Base-by-base conservation (phyloP, 2,888 invertebrate genomes). In the Latrodectus hesperus region DNA sequence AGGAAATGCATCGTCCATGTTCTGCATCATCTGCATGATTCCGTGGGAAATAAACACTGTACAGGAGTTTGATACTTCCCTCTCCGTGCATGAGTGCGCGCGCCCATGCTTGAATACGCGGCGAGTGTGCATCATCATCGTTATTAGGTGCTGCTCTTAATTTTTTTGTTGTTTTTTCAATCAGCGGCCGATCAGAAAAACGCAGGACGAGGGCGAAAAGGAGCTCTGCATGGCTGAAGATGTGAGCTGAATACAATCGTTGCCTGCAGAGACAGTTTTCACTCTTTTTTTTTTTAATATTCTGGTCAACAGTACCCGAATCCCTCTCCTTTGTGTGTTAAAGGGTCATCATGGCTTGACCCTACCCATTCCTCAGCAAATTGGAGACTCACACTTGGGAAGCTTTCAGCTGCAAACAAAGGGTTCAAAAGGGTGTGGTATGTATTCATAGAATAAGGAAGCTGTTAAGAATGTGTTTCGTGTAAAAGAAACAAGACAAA, bases 1-100 rank as follows among this genome's bases (percentile, higher is more conserved):
- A 60, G 12, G 11, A 60, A 60, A n/a, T 16, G 12, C 60, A 16
- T 16, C n/a, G 14, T 60, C 60, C 11, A 14, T 73, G 55, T 49
- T 60, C 74, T 68, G 76, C 51, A 65, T 73, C 64, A 76, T 65
- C 60, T 76, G 65, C 26, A n/a, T 64, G 49, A 49, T 60, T 26
- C 60, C 60, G n/a, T 60, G 60, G 60, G 60, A 60, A 60, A 12
- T 12, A 12, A 60, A 16, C 60, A n/a, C 60, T 16, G 6, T 3
- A 60, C 11, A 9, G n/a, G 12, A n/a, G 14, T 60, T 12, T n/a
- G 60, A 12, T 60, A 60, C 14, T 16, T 12, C n/a, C 14, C 60
- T 12, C 60, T 64, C 64, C 17, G 65, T 64, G 64, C 51, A 65
- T 76, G 76, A 17, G 65, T 65, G 51, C 64, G 26, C 76, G 65